Evolutionary conservation across 2,113 vertebrate genomes (phyloP).

Genomic region (Myiagra hebetior): DNA sequence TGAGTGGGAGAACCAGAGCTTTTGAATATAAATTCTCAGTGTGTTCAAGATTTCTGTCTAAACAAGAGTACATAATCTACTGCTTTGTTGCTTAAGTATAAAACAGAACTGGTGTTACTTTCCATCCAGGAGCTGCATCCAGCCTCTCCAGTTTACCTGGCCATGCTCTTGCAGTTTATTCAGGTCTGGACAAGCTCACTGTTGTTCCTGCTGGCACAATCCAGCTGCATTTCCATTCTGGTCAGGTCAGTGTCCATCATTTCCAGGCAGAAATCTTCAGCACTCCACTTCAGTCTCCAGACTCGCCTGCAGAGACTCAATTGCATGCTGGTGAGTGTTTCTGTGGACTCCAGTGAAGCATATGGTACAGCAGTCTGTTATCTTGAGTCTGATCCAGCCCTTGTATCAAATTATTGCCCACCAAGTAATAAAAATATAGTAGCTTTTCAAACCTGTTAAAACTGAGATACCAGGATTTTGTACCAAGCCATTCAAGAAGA

Average conservation of each 20-base stretch:
- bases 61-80: neutral
- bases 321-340: slow-evolving; percentile 74
- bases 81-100: neutral
- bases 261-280: slow-evolving; percentile 73
- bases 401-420: neutral
- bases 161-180: slow-evolving; percentile 74
- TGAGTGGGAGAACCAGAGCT: neutral
- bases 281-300: slow-evolving; percentile 71
- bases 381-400: slow-evolving; percentile 31
- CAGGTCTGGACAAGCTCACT: slow-evolving; percentile 70
- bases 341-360: slow-evolving; percentile 51
- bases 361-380: slow-evolving; percentile 37
- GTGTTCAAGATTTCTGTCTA: neutral
- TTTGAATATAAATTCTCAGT: neutral
- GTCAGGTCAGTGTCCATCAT: slow-evolving; percentile 76
- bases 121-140: neutral
- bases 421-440: neutral
- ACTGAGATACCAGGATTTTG: neutral
- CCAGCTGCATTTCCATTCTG: slow-evolving; percentile 78
- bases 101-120: neutral
- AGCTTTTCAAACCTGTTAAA: neutral
- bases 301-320: slow-evolving; percentile 78
- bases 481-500: neutral
- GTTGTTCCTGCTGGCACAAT: slow-evolving; percentile 72
- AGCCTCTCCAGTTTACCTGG: slow-evolving; percentile 50